These are phyloP conservation scores for Alloplasta piceator DNA, from an alignment of 2,888 invertebrate genomes.

Conservation along the genomic window DNA sequence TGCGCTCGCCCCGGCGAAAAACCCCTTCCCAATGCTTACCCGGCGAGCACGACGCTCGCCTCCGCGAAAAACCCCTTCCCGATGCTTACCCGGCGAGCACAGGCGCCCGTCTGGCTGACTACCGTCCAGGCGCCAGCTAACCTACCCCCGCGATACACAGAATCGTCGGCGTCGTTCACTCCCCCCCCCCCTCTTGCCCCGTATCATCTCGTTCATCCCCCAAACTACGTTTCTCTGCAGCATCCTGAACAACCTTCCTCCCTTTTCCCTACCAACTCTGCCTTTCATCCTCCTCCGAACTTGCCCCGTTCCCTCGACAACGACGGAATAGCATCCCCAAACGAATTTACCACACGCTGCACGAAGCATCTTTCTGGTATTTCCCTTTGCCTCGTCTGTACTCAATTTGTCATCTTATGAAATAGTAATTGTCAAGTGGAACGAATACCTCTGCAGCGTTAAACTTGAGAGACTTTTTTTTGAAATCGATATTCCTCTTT, in stretches of 20 bases:
- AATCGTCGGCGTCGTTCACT: slow-evolving; percentile 73
- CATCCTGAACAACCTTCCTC: slow-evolving; percentile 35
- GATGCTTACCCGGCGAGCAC: slow-evolving; percentile 78
- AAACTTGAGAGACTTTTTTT: too few species aligned
- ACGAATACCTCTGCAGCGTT: neutral
- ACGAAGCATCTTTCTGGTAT: slow-evolving; percentile 42
- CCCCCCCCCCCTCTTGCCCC: slow-evolving; percentile 55
- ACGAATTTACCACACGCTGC: slow-evolving; percentile 36
- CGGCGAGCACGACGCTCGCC: neutral
- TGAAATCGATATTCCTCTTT: neutral
- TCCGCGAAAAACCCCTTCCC: slow-evolving; percentile 57
- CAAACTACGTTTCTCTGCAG: slow-evolving; percentile 41
- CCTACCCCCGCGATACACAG: slow-evolving; percentile 75
- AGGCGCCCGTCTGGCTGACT: slow-evolving; percentile 83
- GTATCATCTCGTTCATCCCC: slow-evolving; percentile 2
- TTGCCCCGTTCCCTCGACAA: slow-evolving; percentile 11
- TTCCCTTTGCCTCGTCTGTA: slow-evolving; percentile 11
- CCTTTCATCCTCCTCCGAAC: neutral
- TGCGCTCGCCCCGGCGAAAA: too few species aligned
- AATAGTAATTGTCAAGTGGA: neutral
- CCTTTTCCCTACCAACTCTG: slow-evolving; percentile 11
- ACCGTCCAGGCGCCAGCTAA: slow-evolving; percentile 81
- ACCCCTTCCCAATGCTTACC: too few species aligned
- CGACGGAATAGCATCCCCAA: slow-evolving; percentile 41
- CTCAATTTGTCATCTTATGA: slow-evolving; percentile 44